A percentile compares a stretch with the other conserved stretches of the same genome.
Conservation (phyloP, 2,797 vertebrate species). For the Bucorvus abyssinicus region DNA sequence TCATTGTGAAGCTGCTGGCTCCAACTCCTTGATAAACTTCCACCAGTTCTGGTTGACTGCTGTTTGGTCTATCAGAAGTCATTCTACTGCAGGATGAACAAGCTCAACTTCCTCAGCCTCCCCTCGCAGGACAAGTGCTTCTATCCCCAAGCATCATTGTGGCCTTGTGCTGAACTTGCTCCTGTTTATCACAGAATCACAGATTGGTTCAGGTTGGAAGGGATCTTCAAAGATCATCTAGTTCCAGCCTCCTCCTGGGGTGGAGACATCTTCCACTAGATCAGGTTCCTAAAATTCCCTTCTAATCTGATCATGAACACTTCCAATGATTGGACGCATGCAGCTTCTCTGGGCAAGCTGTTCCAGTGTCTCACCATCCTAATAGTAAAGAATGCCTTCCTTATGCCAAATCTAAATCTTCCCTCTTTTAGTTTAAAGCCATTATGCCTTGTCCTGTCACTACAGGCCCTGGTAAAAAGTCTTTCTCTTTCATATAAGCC, state of each 20-base stretch:
- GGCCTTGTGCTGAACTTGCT: neutral
- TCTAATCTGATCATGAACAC: neutral
- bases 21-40: neutral
- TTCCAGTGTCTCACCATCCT: neutral
- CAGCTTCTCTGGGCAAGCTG: neutral
- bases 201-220: neutral
- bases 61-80: neutral
- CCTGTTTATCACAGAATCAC: neutral
- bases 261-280: neutral
- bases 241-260: neutral
- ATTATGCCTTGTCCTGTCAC: neutral
- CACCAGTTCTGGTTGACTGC: neutral
- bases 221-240: neutral
- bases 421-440: neutral
- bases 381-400: neutral
- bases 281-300: neutral
- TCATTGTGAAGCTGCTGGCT: neutral
- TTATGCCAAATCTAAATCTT: neutral
- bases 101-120: neutral
- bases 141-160: neutral
- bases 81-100: neutral
- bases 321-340: too few species aligned
- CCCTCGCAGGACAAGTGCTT: neutral
- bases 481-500: neutral
- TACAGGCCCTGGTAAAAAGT: neutral